Evolutionary conservation across 2,888 invertebrate species (phyloP).

Genomic region (Caenorhabditis becei): DNA sequence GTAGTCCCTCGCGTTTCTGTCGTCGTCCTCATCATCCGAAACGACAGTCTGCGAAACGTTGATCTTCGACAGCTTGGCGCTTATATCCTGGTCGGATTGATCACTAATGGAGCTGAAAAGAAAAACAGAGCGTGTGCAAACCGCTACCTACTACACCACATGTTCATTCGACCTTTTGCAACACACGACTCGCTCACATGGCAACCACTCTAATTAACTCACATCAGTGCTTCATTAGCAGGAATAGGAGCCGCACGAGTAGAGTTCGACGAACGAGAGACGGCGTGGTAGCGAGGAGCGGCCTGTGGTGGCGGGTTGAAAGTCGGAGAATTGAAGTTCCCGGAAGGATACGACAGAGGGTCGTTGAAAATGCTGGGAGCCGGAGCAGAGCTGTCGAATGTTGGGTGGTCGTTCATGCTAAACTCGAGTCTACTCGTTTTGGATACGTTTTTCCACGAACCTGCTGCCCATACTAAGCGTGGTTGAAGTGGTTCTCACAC

Average conservation of each 20-base stretch:
- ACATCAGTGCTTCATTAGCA: neutral
- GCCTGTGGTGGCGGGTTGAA: neutral
- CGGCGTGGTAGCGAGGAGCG: neutral
- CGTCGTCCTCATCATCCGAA: constrained; percentile 60
- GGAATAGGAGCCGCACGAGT: neutral
- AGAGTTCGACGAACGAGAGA: neutral
- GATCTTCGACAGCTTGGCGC: constrained; percentile 39
- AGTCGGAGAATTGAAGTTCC: constrained; percentile 15
- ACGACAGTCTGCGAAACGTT: constrained; percentile 42
- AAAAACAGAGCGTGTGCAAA: neutral
- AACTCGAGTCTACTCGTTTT: neutral
- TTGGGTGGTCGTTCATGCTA: constrained; percentile 27
- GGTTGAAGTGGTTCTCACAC: constrained; percentile 60
- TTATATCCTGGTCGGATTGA: constrained; percentile 26
- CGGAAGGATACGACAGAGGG: neutral
- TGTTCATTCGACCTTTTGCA: too few species aligned
- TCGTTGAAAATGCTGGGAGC: neutral
- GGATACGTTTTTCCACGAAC: neutral
- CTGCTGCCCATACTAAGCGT: neutral
- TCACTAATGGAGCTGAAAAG: constrained; percentile 33
- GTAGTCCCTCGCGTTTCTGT: neutral
- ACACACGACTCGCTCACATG: too few species aligned
- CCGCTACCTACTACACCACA: too few species aligned
- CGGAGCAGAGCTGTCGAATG: constrained; percentile 14
- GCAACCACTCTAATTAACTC: neutral